phyloP scores from a whole-genome alignment of 2,113 vertebrate species.

The Hippopotamus amphibius region DNA sequence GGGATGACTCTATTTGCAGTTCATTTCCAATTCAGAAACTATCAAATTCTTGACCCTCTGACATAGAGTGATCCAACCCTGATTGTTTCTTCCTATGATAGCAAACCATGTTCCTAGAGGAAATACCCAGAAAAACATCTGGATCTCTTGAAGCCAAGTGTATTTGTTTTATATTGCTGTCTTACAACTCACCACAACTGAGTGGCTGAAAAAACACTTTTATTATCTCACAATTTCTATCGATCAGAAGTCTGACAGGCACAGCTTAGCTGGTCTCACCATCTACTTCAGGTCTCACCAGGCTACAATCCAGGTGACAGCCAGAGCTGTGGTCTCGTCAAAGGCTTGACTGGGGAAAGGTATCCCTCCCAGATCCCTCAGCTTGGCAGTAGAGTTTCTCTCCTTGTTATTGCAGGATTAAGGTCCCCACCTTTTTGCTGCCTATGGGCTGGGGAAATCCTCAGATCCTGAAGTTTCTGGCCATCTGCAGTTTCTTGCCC shows the following conservation, averaged over 20 bases:
- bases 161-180: background rate
- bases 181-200: background rate
- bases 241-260: background rate
- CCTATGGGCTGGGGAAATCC: background rate
- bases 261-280: background rate
- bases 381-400: background rate
- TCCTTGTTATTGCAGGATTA: background rate
- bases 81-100: background rate
- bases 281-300: background rate
- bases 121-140: background rate
- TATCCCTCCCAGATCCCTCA: background rate
- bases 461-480: background rate
- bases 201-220: background rate
- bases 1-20: background rate
- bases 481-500: background rate
- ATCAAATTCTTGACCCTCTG: background rate
- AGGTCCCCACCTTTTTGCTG: background rate
- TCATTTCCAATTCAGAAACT: background rate
- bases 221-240: background rate
- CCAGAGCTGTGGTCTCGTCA: background rate
- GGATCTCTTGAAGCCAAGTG: background rate
- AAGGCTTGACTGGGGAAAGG: background rate
- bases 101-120: background rate
- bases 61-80: background rate
- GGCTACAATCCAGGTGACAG: background rate